These are phyloP conservation scores for Sericinus montela DNA, from an alignment of 2,888 invertebrate species.

Conservation along the genomic window DNA sequence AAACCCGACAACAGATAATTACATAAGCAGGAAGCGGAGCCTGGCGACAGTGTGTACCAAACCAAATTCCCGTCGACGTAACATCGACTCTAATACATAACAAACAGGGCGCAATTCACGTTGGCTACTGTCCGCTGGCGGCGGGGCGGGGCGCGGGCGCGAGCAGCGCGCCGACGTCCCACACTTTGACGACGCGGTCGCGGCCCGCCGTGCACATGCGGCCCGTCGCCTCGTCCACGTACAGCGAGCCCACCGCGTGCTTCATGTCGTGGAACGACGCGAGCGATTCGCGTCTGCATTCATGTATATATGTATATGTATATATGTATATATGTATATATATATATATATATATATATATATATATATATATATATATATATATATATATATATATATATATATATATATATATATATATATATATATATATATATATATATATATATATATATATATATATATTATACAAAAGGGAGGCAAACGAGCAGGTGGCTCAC, in stretches of 20 bases:
- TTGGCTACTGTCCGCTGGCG: constrained; percentile 44
- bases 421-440: no score
- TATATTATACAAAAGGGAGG: no score
- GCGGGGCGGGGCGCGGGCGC: constrained; percentile 59
- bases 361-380: no score
- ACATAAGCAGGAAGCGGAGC: no score
- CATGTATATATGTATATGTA: background rate
- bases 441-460: no score
- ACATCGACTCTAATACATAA: constrained; percentile 14
- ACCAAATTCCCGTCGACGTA: background rate
- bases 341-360: no score
- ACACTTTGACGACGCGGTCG: constrained; percentile 95
- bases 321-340: no score
- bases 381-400: no score
- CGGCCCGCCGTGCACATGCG: constrained; percentile 95
- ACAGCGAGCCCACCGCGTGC: constrained; percentile 92
- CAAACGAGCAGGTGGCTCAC: no score
- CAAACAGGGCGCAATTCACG: constrained; percentile 7
- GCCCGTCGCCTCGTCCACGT: constrained; percentile 92
- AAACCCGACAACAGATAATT: no score
- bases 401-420: no score
- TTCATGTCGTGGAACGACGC: constrained; percentile 98
- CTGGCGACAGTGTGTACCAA: background rate
- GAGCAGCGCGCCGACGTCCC: constrained; percentile 88
- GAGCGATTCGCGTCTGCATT: constrained; percentile 91